A percentile compares a stretch with the other conserved stretches of the same genome.
Evolutionary conservation across 1,140 invertebrate species (phyloP).

Genomic region (Chelonus insularis): DNA sequence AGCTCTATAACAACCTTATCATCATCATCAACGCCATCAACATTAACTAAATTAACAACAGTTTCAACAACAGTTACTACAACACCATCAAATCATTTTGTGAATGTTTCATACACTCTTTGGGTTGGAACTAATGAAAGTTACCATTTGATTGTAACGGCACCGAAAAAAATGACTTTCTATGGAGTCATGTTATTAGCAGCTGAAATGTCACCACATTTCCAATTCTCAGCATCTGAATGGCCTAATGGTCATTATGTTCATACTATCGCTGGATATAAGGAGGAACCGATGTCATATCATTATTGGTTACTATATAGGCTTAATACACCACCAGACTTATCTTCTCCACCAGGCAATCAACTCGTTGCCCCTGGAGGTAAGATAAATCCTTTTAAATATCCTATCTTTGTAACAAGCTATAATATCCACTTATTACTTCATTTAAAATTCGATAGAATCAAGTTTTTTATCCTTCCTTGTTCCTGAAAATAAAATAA

Average conservation of each 20-base stretch:
- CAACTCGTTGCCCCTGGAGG: constrained; percentile 82
- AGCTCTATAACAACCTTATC: constrained; percentile 33
- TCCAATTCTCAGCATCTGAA: constrained; percentile 75
- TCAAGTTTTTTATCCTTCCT: no score
- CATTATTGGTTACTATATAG: constrained; percentile 86
- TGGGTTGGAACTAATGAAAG: constrained; percentile 83
- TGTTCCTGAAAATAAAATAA: no score
- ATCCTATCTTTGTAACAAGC: not conserved
- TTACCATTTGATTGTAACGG: constrained; percentile 69
- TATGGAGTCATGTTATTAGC: constrained; percentile 84
- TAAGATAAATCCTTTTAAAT: constrained; percentile 44
- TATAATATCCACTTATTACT: no score
- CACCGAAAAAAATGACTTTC: constrained; percentile 78
- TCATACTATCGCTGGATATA: constrained; percentile 81
- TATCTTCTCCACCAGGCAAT: constrained; percentile 76
- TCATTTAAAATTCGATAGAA: no score
- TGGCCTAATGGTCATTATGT: constrained; percentile 91
- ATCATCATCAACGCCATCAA: not conserved
- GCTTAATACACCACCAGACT: constrained; percentile 74
- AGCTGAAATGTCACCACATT: constrained; percentile 72
- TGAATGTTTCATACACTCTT: constrained; percentile 79
- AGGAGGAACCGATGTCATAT: constrained; percentile 84
- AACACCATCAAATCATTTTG: constrained; percentile 39
- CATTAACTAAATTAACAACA: not conserved
- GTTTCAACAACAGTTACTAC: constrained; percentile 11